These are phyloP conservation scores for Coregonus suidteri DNA, from an alignment of 2,797 vertebrate genomes.

Conservation along the genomic window DNA sequence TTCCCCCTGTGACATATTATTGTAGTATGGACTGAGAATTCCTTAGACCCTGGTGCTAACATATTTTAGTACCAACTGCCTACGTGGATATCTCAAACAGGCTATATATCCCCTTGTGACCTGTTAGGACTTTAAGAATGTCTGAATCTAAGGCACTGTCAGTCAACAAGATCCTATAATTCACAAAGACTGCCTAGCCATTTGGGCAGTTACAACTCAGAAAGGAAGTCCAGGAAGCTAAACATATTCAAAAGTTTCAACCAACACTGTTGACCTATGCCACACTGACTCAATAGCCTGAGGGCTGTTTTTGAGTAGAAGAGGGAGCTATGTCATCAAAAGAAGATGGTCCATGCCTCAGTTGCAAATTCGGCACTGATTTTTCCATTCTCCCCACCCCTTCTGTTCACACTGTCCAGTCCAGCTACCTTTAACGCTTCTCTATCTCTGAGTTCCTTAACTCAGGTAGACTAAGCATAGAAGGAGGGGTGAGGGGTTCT, in stretches of 20 bases:
- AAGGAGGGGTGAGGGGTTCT: constrained; percentile 23
- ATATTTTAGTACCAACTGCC: neutral
- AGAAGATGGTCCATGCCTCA: neutral
- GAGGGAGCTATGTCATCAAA: neutral
- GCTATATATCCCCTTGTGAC: neutral
- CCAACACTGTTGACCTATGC: no score
- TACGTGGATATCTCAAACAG: neutral
- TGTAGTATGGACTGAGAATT: neutral
- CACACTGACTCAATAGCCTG: neutral
- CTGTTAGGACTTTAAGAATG: neutral
- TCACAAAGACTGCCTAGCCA: neutral
- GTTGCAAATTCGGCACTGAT: no score
- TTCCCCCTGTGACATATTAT: neutral
- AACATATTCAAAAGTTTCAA: neutral
- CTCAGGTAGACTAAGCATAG: constrained; percentile 53
- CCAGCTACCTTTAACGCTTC: constrained; percentile 42
- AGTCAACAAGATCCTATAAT: neutral
- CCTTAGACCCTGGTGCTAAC: neutral
- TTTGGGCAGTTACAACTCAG: neutral
- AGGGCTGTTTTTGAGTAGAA: neutral
- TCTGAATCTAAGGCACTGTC: neutral
- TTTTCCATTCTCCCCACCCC: constrained; percentile 9
- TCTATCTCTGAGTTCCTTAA: constrained; percentile 19
- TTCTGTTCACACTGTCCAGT: constrained; percentile 40
- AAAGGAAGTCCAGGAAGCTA: neutral